Evolutionary conservation across 1,140 invertebrate species (phyloP).

Genomic region (Plectrocnemia conspersa): DNA sequence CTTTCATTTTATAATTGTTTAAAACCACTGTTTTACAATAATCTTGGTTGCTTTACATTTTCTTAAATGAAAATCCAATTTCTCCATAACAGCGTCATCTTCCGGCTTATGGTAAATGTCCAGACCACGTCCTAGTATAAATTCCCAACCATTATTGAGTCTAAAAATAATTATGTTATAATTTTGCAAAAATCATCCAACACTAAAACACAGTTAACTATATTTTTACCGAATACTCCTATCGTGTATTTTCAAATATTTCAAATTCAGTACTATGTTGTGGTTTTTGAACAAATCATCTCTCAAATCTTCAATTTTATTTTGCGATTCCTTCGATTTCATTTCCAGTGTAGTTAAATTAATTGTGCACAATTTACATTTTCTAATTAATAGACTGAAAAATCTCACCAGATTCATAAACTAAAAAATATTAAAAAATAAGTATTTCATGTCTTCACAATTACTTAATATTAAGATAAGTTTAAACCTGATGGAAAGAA

Average conservation of each 20-base stretch:
- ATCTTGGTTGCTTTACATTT: too few species aligned
- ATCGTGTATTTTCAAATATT: background rate
- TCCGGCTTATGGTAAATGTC: too few species aligned
- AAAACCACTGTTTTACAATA: slow-evolving; percentile 4
- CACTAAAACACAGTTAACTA: too few species aligned
- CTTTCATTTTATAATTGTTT: slow-evolving; percentile 7
- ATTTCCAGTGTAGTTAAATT: background rate
- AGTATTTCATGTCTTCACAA: too few species aligned
- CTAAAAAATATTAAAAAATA: too few species aligned
- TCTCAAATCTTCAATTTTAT: background rate
- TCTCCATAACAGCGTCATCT: too few species aligned
- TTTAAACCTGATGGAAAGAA: too few species aligned
- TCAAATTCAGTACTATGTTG: background rate
- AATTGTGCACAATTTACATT: slow-evolving; percentile 8
- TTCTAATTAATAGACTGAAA: background rate
- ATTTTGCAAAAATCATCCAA: slow-evolving; percentile 31
- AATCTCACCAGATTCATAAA: background rate
- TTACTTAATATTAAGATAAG: too few species aligned
- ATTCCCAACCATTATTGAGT: too few species aligned
- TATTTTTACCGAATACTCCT: too few species aligned
- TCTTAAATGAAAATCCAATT: too few species aligned
- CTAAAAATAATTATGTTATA: slow-evolving; percentile 29
- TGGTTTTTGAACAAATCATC: background rate
- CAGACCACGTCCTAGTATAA: too few species aligned
- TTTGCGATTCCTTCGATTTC: background rate